Conservation (phyloP, 2,113 vertebrate species). For the Rhynchopsitta pachyrhyncha region DNA sequence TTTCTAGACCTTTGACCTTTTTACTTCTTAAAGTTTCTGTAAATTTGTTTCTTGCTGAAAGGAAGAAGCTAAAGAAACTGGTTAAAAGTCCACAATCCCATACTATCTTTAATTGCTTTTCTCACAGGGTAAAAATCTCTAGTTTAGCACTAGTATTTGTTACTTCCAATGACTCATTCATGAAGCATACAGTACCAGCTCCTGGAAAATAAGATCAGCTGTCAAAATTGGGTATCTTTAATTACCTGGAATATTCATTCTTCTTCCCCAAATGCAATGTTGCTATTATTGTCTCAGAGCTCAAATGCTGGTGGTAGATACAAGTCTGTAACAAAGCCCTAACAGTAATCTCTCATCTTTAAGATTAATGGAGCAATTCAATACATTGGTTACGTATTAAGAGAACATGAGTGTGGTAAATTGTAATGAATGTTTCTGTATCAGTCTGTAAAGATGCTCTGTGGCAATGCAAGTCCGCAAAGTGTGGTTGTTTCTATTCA, state of each 20-base stretch:
- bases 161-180: background rate
- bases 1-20: background rate
- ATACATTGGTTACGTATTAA: background rate
- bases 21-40: background rate
- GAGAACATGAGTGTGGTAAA: background rate
- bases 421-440: background rate
- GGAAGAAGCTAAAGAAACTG: background rate
- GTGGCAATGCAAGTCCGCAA: background rate
- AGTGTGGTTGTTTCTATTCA: background rate
- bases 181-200: background rate
- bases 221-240: background rate
- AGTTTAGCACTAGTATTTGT: background rate
- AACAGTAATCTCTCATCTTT: slow-evolving; percentile 14
- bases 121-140: background rate
- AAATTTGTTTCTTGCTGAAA: background rate
- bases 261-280: background rate
- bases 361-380: slow-evolving; percentile 13
- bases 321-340: slow-evolving; percentile 7
- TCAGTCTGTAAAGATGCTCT: background rate
- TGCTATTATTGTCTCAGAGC: background rate
- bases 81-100: background rate
- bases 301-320: background rate
- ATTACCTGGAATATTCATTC: background rate
- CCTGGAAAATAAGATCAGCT: background rate
- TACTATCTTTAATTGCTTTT: background rate